phyloP scores from a whole-genome alignment of 1,140 invertebrate genomes.

The Papilio polyxenes region DNA sequence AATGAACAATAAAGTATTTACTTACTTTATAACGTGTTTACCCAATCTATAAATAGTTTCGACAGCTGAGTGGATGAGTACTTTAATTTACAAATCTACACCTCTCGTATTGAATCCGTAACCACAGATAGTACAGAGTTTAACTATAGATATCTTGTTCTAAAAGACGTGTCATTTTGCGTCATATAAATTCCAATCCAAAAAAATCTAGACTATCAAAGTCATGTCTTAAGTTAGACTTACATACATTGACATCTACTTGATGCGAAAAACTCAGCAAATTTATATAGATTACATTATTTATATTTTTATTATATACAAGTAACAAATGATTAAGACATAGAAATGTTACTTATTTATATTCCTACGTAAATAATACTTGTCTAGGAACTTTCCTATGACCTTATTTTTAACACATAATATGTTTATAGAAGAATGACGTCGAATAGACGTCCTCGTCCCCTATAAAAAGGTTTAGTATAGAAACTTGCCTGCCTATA shows the following conservation, averaged over 20 bases:
- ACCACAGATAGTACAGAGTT: not conserved
- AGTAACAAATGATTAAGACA: not conserved
- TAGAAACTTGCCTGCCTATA: too few species aligned
- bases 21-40: constrained; percentile 4
- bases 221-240: not conserved
- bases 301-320: not conserved
- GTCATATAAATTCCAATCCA: too few species aligned
- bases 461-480: not conserved
- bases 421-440: not conserved
- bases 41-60: not conserved
- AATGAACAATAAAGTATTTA: not conserved
- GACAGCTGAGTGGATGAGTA: not conserved
- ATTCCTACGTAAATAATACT: not conserved
- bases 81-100: not conserved
- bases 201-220: not conserved
- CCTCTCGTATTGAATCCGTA: not conserved
- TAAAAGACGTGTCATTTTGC: not conserved
- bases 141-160: not conserved
- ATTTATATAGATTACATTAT: not conserved
- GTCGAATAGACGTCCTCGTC: not conserved
- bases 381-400: constrained; percentile 11
- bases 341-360: not conserved
- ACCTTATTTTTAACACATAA: not conserved
- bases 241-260: not conserved
- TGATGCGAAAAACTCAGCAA: not conserved